Conservation (phyloP, 2,797 vertebrate species). For the Enteromius paludinosus region DNA sequence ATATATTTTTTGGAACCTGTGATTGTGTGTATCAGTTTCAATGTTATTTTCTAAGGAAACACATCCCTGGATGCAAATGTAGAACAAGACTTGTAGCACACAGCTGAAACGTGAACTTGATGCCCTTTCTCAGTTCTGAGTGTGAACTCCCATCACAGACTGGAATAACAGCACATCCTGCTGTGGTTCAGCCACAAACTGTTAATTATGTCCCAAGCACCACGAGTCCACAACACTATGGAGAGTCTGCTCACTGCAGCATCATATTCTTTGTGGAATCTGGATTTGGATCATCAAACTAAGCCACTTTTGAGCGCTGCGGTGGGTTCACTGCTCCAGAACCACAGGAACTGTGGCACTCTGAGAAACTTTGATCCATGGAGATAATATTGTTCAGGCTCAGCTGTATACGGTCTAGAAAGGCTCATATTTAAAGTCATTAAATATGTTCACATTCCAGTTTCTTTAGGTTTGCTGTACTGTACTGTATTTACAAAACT, state of each 20-base stretch:
- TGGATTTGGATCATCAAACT: slow-evolving; percentile 10
- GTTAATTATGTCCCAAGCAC: slow-evolving; percentile 35
- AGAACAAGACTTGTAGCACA: neutral
- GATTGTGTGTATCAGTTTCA: neutral
- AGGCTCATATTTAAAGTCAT: neutral
- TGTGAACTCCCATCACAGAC: slow-evolving; percentile 6
- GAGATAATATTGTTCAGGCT: neutral
- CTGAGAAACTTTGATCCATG: slow-evolving; percentile 14
- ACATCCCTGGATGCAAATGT: neutral
- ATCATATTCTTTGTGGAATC: slow-evolving; percentile 23
- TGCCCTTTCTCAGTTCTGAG: slow-evolving; percentile 12
- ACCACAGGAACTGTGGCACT: slow-evolving; percentile 23
- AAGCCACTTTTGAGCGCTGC: neutral
- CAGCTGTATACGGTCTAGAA: neutral
- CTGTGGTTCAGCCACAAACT: slow-evolving; percentile 35
- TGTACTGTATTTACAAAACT: neutral
- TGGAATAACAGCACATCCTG: slow-evolving; percentile 6
- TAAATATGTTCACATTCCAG: neutral
- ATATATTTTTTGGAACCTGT: too few relatives aligned
- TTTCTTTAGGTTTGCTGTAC: neutral
- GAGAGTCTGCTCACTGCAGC: slow-evolving; percentile 12
- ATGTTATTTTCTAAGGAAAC: neutral
- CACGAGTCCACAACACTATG: neutral
- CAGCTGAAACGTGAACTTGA: slow-evolving; percentile 14
- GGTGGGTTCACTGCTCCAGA: slow-evolving; percentile 14